Percentiles rank a stretch among this genome's conserved stretches.
These are phyloP conservation scores for Psilopogon haemacephalus DNA, from an alignment of 2,113 vertebrate genomes.

Conservation along the genomic window DNA sequence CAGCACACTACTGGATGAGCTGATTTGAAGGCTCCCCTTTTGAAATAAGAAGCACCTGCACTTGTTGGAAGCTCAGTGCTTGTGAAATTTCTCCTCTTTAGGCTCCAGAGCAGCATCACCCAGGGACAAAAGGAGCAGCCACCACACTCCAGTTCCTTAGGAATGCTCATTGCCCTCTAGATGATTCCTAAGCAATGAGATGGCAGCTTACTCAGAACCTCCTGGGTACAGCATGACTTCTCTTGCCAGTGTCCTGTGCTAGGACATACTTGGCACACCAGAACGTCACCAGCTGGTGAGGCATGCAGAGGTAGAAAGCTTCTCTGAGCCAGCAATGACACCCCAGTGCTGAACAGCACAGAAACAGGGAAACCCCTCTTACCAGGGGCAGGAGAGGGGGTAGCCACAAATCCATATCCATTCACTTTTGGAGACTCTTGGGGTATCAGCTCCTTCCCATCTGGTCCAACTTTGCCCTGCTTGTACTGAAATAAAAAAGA, in stretches of 20 bases:
- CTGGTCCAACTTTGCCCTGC: conserved; percentile 95
- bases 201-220: not conserved
- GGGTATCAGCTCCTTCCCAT: conserved; percentile 95
- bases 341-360: not conserved
- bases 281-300: not conserved
- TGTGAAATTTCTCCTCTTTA: not conserved
- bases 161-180: not conserved
- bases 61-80: not conserved
- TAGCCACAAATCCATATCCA: conserved; percentile 89
- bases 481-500: conserved; percentile 84
- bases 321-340: not conserved
- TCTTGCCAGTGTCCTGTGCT: not conserved
- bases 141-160: not conserved
- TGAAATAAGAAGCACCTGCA: not conserved
- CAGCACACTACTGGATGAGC: not conserved
- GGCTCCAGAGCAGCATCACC: not conserved
- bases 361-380: conserved; percentile 22
- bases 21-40: rapidly evolving
- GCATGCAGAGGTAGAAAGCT: not conserved
- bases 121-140: not conserved
- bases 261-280: rapidly evolving
- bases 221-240: rapidly evolving
- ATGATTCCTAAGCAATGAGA: not conserved
- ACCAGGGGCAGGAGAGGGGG: conserved; percentile 94
- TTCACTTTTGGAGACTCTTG: conserved; percentile 94